Percentiles rank a stretch among this genome's conserved stretches.
These are phyloP conservation scores for Drosophila arizonae DNA, from an alignment of 1,140 invertebrate genomes.

Conservation along the genomic window DNA sequence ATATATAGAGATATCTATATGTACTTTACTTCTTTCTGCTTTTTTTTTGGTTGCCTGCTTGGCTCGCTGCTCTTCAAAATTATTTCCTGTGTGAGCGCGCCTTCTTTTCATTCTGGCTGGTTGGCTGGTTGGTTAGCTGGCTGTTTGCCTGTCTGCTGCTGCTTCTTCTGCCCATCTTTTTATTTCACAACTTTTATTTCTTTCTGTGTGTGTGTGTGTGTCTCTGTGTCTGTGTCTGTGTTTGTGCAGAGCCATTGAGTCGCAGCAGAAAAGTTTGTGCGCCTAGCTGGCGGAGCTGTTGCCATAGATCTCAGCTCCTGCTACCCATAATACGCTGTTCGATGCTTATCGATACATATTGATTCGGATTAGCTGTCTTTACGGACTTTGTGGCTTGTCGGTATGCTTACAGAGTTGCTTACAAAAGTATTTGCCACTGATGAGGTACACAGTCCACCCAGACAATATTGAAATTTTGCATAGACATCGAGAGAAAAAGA, in stretches of 20 bases:
- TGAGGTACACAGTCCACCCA: background rate
- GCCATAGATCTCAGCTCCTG: constrained; percentile 6
- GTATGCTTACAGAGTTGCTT: constrained; percentile 5
- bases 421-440: background rate
- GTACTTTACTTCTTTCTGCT: background rate
- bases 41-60: constrained; percentile 10
- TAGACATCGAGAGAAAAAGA: background rate
- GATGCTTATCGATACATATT: constrained; percentile 44
- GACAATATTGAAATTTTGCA: background rate
- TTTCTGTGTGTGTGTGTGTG: background rate
- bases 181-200: constrained; percentile 23
- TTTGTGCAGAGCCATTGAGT: background rate
- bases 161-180: constrained; percentile 4
- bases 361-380: constrained; percentile 9
- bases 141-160: constrained; percentile 1
- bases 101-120: constrained; percentile 22
- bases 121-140: constrained; percentile 1
- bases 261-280: constrained; percentile 12
- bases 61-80: constrained; percentile 30
- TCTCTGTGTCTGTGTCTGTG: background rate
- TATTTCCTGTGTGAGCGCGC: constrained; percentile 49
- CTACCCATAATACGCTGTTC: constrained; percentile 25
- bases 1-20: too few species aligned
- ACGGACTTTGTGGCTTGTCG: constrained; percentile 9
- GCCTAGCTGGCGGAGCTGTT: background rate